Evolutionary conservation across 2,888 invertebrate species (phyloP).

Genomic region (Polymixis flavicincta): DNA sequence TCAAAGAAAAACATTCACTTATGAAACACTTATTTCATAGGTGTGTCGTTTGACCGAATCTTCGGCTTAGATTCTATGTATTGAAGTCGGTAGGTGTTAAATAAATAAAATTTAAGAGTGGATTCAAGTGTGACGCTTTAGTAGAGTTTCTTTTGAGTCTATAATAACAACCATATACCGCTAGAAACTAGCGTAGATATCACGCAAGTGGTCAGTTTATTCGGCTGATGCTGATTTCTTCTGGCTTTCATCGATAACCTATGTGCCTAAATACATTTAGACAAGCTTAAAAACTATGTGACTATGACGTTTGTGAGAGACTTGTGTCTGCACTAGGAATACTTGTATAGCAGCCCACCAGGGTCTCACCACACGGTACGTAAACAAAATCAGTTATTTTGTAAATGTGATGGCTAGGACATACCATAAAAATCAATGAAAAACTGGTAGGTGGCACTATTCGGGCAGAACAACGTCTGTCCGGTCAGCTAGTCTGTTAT

Average conservation of each 20-base stretch:
- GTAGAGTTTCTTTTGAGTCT: neutral
- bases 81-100: neutral
- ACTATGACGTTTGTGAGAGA: too few relatives aligned
- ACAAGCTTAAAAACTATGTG: too few relatives aligned
- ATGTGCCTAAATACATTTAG: too few relatives aligned
- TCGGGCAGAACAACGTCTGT: too few relatives aligned
- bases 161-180: neutral
- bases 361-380: too few relatives aligned
- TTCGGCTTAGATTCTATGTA: neutral
- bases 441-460: too few relatives aligned
- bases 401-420: too few relatives aligned
- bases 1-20: conserved; percentile 17
- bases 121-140: conserved; percentile 2
- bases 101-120: neutral
- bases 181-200: neutral
- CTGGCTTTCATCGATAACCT: neutral
- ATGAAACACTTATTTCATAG: neutral
- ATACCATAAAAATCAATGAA: too few relatives aligned
- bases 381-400: too few relatives aligned
- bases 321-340: too few relatives aligned
- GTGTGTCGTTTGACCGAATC: neutral
- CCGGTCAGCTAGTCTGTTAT: too few relatives aligned
- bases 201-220: neutral
- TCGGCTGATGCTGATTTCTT: neutral
- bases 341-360: too few relatives aligned